phyloP scores from a whole-genome alignment of 2,113 vertebrate species.

The Cryptomyrus ogoouensis region DNA sequence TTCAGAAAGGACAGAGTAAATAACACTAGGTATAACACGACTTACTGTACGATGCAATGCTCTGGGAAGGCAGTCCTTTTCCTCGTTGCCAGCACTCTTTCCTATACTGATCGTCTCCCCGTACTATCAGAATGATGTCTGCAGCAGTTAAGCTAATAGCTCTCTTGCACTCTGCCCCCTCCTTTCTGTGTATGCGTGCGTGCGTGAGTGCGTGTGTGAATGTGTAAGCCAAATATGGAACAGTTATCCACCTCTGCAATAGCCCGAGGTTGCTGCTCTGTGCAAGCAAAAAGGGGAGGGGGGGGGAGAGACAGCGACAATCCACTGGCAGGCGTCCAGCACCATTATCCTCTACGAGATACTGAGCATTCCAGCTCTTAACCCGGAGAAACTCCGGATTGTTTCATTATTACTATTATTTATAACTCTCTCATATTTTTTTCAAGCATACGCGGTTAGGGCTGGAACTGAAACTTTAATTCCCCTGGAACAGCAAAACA shows the following conservation, averaged over 20 bases:
- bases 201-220: slow-evolving; percentile 50
- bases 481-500: not conserved
- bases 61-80: slow-evolving; percentile 61
- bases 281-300: slow-evolving; percentile 32
- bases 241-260: slow-evolving; percentile 74
- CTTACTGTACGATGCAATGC: slow-evolving; percentile 83
- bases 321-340: slow-evolving; percentile 62
- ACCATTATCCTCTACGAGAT: slow-evolving; percentile 7
- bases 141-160: slow-evolving; percentile 68
- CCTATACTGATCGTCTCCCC: slow-evolving; percentile 77
- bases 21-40: slow-evolving; percentile 41
- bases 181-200: slow-evolving; percentile 33
- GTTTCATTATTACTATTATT: not conserved
- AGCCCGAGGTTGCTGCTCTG: slow-evolving; percentile 69
- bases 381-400: not conserved
- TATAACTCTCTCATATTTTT: not conserved
- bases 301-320: slow-evolving; percentile 49
- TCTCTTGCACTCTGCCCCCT: slow-evolving; percentile 50
- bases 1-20: slow-evolving; percentile 24
- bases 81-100: slow-evolving; percentile 64
- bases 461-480: not conserved
- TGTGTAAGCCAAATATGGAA: slow-evolving; percentile 80
- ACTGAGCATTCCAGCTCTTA: slow-evolving; percentile 11
- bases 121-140: slow-evolving; percentile 79
- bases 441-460: not conserved